Base-by-base conservation (phyloP, 2,888 invertebrate genomes). In the Acrocera orbiculus region DNA sequence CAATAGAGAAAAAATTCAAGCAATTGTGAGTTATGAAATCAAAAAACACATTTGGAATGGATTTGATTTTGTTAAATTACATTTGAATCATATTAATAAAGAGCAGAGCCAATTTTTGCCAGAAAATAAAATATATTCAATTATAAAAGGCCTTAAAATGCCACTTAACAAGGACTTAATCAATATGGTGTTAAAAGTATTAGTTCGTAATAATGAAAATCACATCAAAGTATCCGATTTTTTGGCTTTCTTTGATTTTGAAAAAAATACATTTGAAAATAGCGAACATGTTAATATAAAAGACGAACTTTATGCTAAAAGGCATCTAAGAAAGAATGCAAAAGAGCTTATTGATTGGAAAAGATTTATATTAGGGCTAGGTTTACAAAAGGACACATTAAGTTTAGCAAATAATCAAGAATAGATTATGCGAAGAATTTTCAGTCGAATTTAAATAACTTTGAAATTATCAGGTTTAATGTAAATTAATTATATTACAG, bases 31-130 rank as follows among this genome's bases (percentile, higher is more conserved):
- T 39, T 67, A 75, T 11, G 76, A 77, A 38, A 50, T 86, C 24
- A 71, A 72, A n/a, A 67, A 77, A 16, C 68, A 67, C 4, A 52
- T 82, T 4, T 83, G 81, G 78, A 71, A 77, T 46, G 76, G 75
- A 38, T 63, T 75, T 31, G 67, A 68, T 15, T 63, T 73, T 14
- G 46, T 76, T 2, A 60, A 62, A 35, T 73, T 75, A 46, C 69
- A 70, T 46, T 60, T 76, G 30, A 51, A 62, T 29, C 66, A 69
- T 40, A 59, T 67, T 36, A 73, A 75, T 52, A 62, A 66, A 6
- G 46, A 56, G 1, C 66, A 65, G 36, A 58, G 61, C 5, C 76
- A 77, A 10, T 67, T 61, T 40, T 51, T 85, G 20, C 46, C 68
- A 1, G 59, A 64, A 37, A 56, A 65, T 1, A 67, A 72, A 14